These are phyloP conservation scores for Apodemus speciosus DNA, from an alignment of 2,113 vertebrate species.

Conservation along the genomic window DNA sequence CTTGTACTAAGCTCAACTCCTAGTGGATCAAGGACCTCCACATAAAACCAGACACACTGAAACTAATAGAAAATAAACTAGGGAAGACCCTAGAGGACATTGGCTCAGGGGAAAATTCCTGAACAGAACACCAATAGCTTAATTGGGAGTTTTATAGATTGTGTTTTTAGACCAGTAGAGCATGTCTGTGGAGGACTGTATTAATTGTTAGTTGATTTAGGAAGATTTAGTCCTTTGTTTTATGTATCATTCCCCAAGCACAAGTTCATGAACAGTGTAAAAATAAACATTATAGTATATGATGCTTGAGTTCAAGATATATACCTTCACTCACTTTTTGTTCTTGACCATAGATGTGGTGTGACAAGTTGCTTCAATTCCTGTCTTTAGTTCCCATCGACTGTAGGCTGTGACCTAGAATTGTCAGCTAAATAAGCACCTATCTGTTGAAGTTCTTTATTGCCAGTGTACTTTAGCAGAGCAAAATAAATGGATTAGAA, in stretches of 20 bases:
- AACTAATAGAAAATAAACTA: too few relatives aligned
- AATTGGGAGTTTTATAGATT: not conserved
- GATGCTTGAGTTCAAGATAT: not conserved
- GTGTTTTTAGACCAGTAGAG: not conserved
- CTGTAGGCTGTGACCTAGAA: not conserved
- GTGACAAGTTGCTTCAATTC: not conserved
- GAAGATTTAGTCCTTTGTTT: not conserved
- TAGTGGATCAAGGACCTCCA: too few relatives aligned
- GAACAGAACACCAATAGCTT: too few relatives aligned
- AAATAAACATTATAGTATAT: not conserved
- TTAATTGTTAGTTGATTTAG: not conserved
- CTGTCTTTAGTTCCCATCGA: not conserved
- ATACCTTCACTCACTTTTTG: not conserved
- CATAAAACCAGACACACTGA: too few relatives aligned
- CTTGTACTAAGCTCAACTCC: too few relatives aligned
- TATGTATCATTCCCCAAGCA: not conserved
- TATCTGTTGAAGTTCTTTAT: not conserved
- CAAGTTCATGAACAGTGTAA: not conserved
- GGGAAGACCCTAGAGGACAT: too few relatives aligned
- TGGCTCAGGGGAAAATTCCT: too few relatives aligned
- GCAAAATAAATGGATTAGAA: not conserved
- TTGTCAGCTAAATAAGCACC: not conserved
- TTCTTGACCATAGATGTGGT: not conserved
- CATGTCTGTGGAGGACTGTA: not conserved
- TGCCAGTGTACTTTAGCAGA: not conserved